Evolutionary conservation across 2,797 vertebrate species (phyloP), one percentile per base, ranked within the genome.

Genomic region (Hylomyscus alleni): DNA sequence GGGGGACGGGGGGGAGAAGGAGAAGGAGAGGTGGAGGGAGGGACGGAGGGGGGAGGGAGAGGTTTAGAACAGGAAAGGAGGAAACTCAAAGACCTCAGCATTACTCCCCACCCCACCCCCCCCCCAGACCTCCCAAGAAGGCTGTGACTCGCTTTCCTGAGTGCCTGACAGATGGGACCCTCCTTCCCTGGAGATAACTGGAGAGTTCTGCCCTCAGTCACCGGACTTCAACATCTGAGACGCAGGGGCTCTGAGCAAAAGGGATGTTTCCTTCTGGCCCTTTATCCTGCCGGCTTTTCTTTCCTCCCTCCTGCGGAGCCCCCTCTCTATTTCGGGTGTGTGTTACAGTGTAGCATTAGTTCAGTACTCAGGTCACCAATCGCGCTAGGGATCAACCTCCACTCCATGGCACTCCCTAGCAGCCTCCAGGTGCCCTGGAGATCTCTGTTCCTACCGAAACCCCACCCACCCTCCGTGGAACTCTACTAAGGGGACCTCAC

Each of bases 111-210:
- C 50, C n/a, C 5, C 6, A 22, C n/a, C 13, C n/a, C 6, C 13
- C 13, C 44, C 26, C 14, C 81, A 3, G 26, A 29, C 29, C 58
- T 56, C 65, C 17, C 86, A 88, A 17, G 76, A n/a, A 24, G 29
- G 56, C 26, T 47, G 52, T 14, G 56, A 3, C 1, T 0, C 7
- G 0, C 0, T 31, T 60, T 72, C 78, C 34, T 10, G 60, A 22
- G 88, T 3, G 11, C 14, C 34, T 0, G 14, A 7, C 20, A 54
- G 73, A 56, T 40, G 2, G 15, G 1, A 22, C 37, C 24, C n/a
- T 56, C 54, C 37, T 83, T 77, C 29, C 12, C 62, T 31, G 87
- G 26, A 47, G 77, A 11, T 34, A 12, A 3, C 20, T 9, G 14
- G 8, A 9, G 1, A 72, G 58, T 40, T 40, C 91, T 26, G 0